Evolutionary conservation across 2,113 vertebrate species (phyloP).

Genomic region (Corydoras sp.): DNA sequence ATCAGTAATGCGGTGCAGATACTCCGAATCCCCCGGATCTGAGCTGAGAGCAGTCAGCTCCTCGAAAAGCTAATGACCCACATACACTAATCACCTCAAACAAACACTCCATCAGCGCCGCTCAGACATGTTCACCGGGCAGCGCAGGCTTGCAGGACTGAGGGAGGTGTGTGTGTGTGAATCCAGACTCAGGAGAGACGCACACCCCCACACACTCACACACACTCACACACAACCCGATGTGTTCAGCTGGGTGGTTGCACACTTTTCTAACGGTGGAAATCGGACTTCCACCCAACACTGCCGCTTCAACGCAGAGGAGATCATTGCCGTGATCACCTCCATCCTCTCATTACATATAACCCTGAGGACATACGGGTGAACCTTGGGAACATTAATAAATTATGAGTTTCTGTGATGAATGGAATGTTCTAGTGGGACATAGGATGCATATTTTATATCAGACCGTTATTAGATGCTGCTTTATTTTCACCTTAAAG

Average conservation of each 20-base stretch:
- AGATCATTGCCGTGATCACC: neutral
- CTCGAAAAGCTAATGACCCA: conserved; percentile 35
- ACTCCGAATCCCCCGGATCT: conserved; percentile 24
- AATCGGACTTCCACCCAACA: conserved; percentile 3
- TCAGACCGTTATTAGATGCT: neutral
- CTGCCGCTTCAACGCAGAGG: conserved; percentile 1
- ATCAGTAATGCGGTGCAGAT: neutral
- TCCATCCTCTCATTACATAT: conserved; percentile 21
- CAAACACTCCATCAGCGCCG: conserved; percentile 39
- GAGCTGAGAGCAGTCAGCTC: conserved; percentile 14
- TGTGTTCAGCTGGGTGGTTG: conserved; percentile 22
- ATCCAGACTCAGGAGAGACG: conserved; percentile 9
- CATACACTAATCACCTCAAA: conserved; percentile 39
- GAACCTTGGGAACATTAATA: no score
- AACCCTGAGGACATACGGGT: neutral
- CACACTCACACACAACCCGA: conserved; percentile 18
- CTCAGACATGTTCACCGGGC: conserved; percentile 26
- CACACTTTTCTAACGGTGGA: conserved; percentile 19
- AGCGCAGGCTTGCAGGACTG: conserved; percentile 5
- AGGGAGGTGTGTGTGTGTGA: neutral
- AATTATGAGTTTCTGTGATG: neutral
- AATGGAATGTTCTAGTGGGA: neutral
- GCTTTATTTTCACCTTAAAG: no score
- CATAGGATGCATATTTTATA: neutral
- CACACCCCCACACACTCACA: neutral